Base-by-base conservation (phyloP, 2,113 vertebrate genomes). In the Cebus imitator region DNA sequence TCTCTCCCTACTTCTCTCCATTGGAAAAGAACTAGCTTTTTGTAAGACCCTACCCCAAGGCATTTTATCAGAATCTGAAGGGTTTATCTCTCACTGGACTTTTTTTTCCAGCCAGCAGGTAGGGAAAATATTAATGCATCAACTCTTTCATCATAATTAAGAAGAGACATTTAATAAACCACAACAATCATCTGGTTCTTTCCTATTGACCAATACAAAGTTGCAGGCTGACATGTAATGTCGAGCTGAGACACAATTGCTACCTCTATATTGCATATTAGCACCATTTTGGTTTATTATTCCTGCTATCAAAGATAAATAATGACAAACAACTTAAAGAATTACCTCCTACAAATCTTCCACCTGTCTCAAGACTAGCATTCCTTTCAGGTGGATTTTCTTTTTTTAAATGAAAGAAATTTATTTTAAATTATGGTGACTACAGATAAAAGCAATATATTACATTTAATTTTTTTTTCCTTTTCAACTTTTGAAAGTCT, bases 111-210 rank as follows among this genome's bases (percentile, higher is more conserved):
- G 35, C 48, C 58, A 97, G 27, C 79, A 92, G 13, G 37, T 43
- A 87, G 40, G n/a, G 21, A 50, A 94, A 93, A 64, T 80, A 80
- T 6, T 78, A 43, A 35, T 52, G 23, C 40, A 66, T 79, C 70
- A 93, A 57, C 21, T 90, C 10, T 70, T 93, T 91, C 75, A 43
- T 75, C 70, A 96, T 85, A 85, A 91, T 93, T 90, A 93, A 23
- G 27, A 43, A 91, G 79, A 95, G 58, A 84, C 7, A n/a, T 76
- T 93, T 89, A 82, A 96, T 93, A 94, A 95, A 83, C 95, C 45
- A 93, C 20, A 88, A 73, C n/a, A 78, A 12, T 72, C 12, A 90
- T 32, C 83, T 68, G 83, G 30, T 83, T 80, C 6, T 72, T 89
- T 96, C 79, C 78, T 43, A n/a, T 37, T 90, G 64, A 94, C 30